Percentiles rank a stretch among this genome's conserved stretches.
phyloP scores from a whole-genome alignment of 1,140 invertebrate genomes.

The Apocrypta bakeri region DNA sequence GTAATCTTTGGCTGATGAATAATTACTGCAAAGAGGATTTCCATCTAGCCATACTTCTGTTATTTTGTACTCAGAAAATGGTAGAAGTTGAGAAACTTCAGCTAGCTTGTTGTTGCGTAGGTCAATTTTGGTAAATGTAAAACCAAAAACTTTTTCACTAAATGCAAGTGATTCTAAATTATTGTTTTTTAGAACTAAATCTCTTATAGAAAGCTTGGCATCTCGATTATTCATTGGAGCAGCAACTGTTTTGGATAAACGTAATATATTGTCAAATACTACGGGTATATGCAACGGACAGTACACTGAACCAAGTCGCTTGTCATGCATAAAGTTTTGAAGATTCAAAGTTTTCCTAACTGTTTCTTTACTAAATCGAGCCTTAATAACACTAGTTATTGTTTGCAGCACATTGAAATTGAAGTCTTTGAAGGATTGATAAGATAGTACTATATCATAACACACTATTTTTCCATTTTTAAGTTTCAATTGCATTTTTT shows the following conservation, averaged over 20 bases:
- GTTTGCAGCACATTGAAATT: slow-evolving; percentile 61
- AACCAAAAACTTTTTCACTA: slow-evolving; percentile 65
- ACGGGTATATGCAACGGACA: slow-evolving; percentile 65
- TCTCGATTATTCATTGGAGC: slow-evolving; percentile 53
- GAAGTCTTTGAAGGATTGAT: slow-evolving; percentile 58
- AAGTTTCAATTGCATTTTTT: slow-evolving; percentile 59
- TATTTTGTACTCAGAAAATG: slow-evolving; percentile 68
- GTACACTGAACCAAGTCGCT: slow-evolving; percentile 62
- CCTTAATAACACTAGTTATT: slow-evolving; percentile 59
- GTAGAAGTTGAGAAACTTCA: slow-evolving; percentile 63
- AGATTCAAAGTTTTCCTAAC: slow-evolving; percentile 65
- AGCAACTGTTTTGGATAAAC: slow-evolving; percentile 57
- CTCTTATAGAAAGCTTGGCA: slow-evolving; percentile 62
- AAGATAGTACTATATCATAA: slow-evolving; percentile 69
- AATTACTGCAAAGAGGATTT: slow-evolving; percentile 68
- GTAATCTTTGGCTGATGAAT: slow-evolving; percentile 63
- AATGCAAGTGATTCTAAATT: slow-evolving; percentile 59
- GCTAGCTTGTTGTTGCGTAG: slow-evolving; percentile 65
- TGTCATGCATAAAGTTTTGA: slow-evolving; percentile 68
- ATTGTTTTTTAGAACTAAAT: slow-evolving; percentile 66
- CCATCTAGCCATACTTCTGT: slow-evolving; percentile 70
- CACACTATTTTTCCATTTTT: slow-evolving; percentile 56
- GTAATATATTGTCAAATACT: slow-evolving; percentile 63
- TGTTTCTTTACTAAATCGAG: slow-evolving; percentile 58
- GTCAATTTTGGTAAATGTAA: slow-evolving; percentile 64